Percentiles rank a stretch among this genome's conserved stretches.
These are phyloP conservation scores for Uria aalge DNA, from an alignment of 2,113 vertebrate genomes.

Conservation along the genomic window DNA sequence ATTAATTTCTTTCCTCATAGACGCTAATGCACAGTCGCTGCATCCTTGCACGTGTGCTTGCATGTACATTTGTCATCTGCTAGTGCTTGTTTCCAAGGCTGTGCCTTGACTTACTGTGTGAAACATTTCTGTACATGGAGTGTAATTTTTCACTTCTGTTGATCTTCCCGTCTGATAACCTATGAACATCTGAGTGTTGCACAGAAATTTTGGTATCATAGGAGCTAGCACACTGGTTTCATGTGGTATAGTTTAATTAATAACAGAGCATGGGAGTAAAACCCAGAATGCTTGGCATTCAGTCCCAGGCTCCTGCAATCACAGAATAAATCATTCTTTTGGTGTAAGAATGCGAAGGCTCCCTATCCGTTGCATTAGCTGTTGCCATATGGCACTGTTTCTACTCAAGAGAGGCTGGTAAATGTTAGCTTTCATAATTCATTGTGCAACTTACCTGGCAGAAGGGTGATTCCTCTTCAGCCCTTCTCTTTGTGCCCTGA, in stretches of 20 bases:
- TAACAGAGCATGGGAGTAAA: slow-evolving; percentile 22
- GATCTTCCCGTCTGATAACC: slow-evolving; percentile 12
- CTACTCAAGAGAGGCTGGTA: slow-evolving; percentile 17
- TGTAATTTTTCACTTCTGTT: not conserved
- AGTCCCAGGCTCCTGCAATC: slow-evolving; percentile 11
- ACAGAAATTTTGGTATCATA: not conserved
- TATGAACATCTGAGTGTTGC: not conserved
- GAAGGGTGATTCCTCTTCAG: slow-evolving; percentile 19
- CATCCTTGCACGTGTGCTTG: not conserved
- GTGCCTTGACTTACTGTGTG: not conserved
- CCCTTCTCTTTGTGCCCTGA: not conserved
- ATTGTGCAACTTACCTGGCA: slow-evolving; percentile 44
- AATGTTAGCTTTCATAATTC: slow-evolving; percentile 49
- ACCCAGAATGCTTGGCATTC: slow-evolving; percentile 35
- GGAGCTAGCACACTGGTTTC: not conserved
- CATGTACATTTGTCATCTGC: not conserved
- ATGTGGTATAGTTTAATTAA: slow-evolving; percentile 33
- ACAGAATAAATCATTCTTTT: slow-evolving; percentile 42
- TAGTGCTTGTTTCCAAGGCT: not conserved
- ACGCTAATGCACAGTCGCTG: not conserved
- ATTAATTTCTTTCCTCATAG: not conserved
- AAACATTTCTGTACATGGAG: not conserved
- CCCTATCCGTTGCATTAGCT: slow-evolving; percentile 37
- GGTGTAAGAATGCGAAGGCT: slow-evolving; percentile 14
- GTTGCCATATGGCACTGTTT: slow-evolving; percentile 52